phyloP scores from a whole-genome alignment of 2,797 vertebrate genomes.

The Morus bassanus region DNA sequence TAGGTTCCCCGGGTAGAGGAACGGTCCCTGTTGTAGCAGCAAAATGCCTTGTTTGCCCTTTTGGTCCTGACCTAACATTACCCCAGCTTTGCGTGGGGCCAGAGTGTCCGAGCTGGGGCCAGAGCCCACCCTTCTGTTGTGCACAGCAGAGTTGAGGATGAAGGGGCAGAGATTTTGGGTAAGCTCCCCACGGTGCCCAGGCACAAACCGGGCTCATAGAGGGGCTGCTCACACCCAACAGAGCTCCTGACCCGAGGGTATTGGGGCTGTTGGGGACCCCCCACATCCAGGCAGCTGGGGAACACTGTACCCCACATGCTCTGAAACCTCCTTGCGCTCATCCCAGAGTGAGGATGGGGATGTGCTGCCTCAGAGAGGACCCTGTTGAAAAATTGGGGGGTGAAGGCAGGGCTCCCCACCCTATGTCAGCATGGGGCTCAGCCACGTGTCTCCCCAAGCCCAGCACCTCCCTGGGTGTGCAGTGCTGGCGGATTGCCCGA shows the following conservation, averaged over 20 bases:
- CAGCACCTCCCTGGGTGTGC: background rate
- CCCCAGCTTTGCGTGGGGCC: background rate
- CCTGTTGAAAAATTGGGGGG: fast-evolving
- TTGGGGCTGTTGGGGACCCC: background rate
- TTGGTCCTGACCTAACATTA: background rate
- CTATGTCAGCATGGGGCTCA: fast-evolving
- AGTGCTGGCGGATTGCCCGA: fast-evolving
- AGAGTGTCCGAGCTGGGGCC: background rate
- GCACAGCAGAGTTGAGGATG: background rate
- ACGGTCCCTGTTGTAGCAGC: fast-evolving
- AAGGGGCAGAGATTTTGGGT: background rate
- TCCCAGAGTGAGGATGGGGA: background rate
- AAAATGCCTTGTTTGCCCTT: background rate
- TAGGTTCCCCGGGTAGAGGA: background rate
- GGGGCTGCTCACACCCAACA: background rate
- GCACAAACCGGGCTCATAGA: background rate
- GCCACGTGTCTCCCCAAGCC: background rate
- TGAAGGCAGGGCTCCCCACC: background rate
- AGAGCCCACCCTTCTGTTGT: background rate
- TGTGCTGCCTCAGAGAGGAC: background rate
- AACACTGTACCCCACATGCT: fast-evolving
- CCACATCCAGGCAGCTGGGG: background rate
- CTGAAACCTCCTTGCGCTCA: background rate
- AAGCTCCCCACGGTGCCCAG: background rate
- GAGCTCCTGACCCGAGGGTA: background rate